These are phyloP conservation scores for Bubo bubo DNA, from an alignment of 2,113 vertebrate species.

Conservation along the genomic window DNA sequence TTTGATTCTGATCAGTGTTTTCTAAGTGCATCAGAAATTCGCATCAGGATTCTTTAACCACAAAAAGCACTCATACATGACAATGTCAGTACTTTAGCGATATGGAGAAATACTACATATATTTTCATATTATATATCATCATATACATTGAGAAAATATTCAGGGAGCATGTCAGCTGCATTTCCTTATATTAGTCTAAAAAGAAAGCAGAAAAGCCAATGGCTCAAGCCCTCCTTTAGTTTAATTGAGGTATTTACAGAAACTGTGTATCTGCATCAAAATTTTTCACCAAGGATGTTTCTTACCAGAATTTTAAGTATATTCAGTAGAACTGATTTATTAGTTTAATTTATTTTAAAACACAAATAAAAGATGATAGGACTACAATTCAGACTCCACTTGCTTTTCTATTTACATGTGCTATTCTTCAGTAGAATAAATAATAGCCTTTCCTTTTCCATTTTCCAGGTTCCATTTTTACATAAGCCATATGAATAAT, in stretches of 20 bases:
- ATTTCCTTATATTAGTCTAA: background rate
- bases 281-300: background rate
- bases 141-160: background rate
- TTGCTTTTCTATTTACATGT: conserved; percentile 51
- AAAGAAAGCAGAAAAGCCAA: background rate
- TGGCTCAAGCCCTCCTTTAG: background rate
- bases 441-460: conserved; percentile 58
- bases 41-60: background rate
- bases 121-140: too few species aligned
- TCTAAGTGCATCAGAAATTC: background rate
- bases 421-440: conserved; percentile 50
- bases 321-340: background rate
- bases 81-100: background rate
- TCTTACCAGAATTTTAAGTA: background rate
- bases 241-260: background rate
- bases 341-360: conserved; percentile 48
- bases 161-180: background rate
- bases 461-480: conserved; percentile 56
- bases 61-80: background rate
- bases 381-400: conserved; percentile 32
- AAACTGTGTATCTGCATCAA: background rate
- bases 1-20: background rate
- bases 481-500: conserved; percentile 68
- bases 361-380: conserved; percentile 21
- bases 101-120: background rate